Evolutionary conservation across 2,888 invertebrate species (phyloP), one percentile per base, ranked within the genome.

Genomic region (Polymixis lichenea): DNA sequence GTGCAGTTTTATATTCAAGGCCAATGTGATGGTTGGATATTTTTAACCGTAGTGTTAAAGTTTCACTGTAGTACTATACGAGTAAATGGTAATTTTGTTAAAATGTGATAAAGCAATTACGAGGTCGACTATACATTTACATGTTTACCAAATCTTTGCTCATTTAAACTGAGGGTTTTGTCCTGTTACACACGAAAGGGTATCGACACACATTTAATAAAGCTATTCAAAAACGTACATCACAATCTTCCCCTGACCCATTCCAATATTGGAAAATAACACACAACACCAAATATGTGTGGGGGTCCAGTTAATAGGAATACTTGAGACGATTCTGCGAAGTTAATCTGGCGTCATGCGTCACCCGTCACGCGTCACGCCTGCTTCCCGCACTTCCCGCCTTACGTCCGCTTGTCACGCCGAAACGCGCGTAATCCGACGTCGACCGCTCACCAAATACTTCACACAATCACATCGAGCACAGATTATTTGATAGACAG

Each of bases 221-320:
- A 58, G 8, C 28, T 53, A n/a, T 60, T 65, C 43, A 15, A 80
- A 67, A 51, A 9, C 46, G 19, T 51, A 28, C 22, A 53, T 25
- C 9, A 51, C 71, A 53, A 66, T 49, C 65, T 32, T 32, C 17
- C 4, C 25, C 15, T 56, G 43, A 66, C 25, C 67, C 60, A 60
- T 67, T 62, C 22, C 25, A 22, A 72, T 79, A 79, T 79, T 72
- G 32, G 61, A 56, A 82, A 72, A 82, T 79, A 75, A 28, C 51
- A 17, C 28, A 49, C 43, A 58, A 51, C 55, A 65, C 71, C 72
- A 73, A 71, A 68, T 64, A 80, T 74, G 61, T 73, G 56, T 38
- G 22, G 38, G 38, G 32, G 78, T 80, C 65, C 64, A 75, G 61
- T 76, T 86, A 87, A 84, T 85, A 68, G 82, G 65, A 87, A 85